A percentile compares a stretch with the other conserved stretches of the same genome.
Evolutionary conservation across 2,888 invertebrate species (phyloP).

Genomic region (Ormyrus thymus): DNA sequence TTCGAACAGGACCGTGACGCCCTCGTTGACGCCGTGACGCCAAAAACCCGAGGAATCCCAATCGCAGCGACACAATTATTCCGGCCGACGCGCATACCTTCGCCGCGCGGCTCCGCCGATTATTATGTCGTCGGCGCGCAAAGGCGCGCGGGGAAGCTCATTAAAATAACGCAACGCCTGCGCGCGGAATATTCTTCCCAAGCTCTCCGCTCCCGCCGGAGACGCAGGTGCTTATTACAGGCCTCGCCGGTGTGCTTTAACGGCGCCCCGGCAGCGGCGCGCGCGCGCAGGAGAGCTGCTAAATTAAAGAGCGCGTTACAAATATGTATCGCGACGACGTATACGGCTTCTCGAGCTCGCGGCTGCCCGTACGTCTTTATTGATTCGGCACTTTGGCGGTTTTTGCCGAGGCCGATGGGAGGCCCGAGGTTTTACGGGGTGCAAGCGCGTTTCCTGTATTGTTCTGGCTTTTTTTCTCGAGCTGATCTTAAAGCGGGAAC

Average conservation of each 20-base stretch:
- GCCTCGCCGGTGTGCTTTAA: slow-evolving; percentile 1
- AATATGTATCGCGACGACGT: neutral
- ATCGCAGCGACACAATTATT: no score
- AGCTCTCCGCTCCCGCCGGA: neutral
- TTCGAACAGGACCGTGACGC: no score
- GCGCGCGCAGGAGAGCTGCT: neutral
- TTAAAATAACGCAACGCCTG: slow-evolving; percentile 31
- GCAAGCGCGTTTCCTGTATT: no score
- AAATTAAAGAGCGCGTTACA: neutral
- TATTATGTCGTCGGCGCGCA: slow-evolving; percentile 6
- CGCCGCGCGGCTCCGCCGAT: neutral
- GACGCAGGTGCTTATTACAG: slow-evolving; percentile 60
- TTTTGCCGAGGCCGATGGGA: no score
- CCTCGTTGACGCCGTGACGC: no score
- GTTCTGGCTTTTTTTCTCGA: no score
- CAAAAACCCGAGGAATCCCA: no score
- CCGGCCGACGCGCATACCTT: neutral
- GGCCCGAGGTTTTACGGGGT: no score
- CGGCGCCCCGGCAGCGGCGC: slow-evolving; percentile 10
- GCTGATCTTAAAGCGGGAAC: no score
- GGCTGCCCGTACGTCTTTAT: no score
- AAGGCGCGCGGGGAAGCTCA: slow-evolving; percentile 27
- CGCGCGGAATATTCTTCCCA: slow-evolving; percentile 31
- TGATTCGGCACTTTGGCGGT: no score
- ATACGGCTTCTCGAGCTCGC: neutral